These are phyloP conservation scores for Aegithalos caudatus DNA, from an alignment of 2,113 vertebrate genomes.

Conservation along the genomic window DNA sequence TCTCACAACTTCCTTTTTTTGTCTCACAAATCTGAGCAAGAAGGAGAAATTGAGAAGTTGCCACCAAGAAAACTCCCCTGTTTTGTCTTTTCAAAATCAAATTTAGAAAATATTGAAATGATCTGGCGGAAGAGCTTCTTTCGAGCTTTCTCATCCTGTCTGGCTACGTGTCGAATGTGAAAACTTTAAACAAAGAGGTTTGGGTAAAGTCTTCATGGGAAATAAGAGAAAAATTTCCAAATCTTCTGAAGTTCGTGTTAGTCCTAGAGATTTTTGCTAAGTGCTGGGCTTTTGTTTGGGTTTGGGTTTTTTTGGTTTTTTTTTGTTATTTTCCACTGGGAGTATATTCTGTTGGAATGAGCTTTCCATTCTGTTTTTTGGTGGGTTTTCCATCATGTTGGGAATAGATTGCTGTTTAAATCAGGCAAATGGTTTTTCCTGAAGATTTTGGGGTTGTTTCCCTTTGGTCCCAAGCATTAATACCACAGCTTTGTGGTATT, in stretches of 20 bases:
- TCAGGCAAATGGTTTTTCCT: not conserved
- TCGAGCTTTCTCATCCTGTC: not conserved
- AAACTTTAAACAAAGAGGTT: not conserved
- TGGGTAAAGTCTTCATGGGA: not conserved
- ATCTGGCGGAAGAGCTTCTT: not conserved
- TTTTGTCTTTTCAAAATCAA: not conserved
- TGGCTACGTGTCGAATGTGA: not conserved
- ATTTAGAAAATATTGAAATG: slow-evolving; percentile 22
- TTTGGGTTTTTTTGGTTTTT: not conserved
- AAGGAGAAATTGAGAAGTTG: slow-evolving; percentile 20
- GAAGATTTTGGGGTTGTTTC: not conserved
- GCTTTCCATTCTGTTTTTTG: not conserved
- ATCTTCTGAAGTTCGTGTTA: not conserved
- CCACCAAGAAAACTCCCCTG: not conserved
- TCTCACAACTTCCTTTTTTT: not conserved
- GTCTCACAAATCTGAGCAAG: accelerated
- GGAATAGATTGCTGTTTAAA: not conserved
- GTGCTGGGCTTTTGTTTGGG: not conserved
- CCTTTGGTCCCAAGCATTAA: not conserved
- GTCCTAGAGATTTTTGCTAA: not conserved
- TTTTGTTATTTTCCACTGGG: not conserved
- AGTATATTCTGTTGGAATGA: not conserved
- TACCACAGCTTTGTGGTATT: not conserved
- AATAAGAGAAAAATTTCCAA: not conserved
- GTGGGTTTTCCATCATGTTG: not conserved